Conservation (phyloP, 2,113 vertebrate genomes). For the Glareola pratincola region DNA sequence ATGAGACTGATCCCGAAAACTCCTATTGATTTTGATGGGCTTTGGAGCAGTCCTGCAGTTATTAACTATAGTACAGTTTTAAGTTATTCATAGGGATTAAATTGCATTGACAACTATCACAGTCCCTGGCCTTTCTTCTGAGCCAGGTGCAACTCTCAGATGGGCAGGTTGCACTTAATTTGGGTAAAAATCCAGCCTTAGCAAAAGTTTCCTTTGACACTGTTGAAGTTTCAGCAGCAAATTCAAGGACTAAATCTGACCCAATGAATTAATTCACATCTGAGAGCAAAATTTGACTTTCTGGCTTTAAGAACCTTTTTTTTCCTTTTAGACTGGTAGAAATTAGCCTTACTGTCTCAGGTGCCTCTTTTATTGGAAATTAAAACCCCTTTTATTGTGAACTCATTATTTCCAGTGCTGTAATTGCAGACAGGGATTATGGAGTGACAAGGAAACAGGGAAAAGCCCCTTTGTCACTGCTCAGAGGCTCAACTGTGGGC, state of each 20-base stretch:
- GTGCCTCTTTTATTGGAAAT: not conserved
- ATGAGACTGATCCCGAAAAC: not conserved
- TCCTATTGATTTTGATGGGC: not conserved
- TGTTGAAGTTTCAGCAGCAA: conserved; percentile 21
- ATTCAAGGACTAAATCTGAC: not conserved
- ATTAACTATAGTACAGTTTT: not conserved
- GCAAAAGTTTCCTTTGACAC: not conserved
- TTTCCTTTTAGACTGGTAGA: not conserved
- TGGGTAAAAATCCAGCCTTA: not conserved
- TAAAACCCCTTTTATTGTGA: not conserved
- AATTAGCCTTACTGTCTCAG: not conserved
- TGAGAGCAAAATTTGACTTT: not conserved
- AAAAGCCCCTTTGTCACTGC: not conserved
- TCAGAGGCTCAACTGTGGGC: not conserved
- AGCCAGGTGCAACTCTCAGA: not conserved
- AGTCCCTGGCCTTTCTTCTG: not conserved
- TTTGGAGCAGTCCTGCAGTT: not conserved
- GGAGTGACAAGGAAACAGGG: not conserved
- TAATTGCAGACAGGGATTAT: not conserved
- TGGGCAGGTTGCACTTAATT: not conserved
- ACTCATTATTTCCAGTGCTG: not conserved
- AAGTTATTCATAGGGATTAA: not conserved
- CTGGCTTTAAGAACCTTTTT: not conserved
- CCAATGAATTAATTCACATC: not conserved
- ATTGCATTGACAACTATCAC: not conserved